Evolutionary conservation across 1,140 invertebrate species (phyloP).

Genomic region (Saxidomus purpurata): DNA sequence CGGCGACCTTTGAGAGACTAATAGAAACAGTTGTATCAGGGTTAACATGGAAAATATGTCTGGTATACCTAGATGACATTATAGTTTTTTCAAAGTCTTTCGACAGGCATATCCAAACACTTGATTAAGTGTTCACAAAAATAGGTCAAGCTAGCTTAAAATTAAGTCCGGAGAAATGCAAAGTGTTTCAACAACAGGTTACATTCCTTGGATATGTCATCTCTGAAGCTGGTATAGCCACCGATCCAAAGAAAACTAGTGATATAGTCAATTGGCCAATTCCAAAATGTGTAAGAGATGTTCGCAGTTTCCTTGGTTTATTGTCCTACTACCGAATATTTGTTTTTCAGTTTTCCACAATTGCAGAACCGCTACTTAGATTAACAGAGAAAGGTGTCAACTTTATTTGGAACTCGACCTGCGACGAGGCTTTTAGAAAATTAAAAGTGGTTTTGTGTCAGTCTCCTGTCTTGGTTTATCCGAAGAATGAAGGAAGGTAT

Average conservation of each 20-base stretch:
- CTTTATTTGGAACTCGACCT: neutral
- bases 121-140: constrained; percentile 44
- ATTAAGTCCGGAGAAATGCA: constrained; percentile 10
- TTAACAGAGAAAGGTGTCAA: neutral
- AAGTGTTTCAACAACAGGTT: constrained; percentile 22
- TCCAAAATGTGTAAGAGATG: constrained; percentile 60
- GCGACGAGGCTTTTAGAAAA: neutral
- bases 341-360: neutral
- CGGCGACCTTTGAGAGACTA: constrained; percentile 73
- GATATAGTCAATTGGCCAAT: constrained; percentile 52
- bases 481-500: constrained; percentile 78
- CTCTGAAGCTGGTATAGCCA: constrained; percentile 42
- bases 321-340: constrained; percentile 40
- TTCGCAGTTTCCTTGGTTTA: constrained; percentile 60
- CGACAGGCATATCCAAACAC: neutral
- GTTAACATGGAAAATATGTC: constrained; percentile 46
- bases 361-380: constrained; percentile 8
- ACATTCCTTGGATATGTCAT: constrained; percentile 62
- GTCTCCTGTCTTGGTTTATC: constrained; percentile 72
- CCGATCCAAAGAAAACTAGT: constrained; percentile 63
- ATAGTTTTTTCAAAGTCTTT: constrained; percentile 51
- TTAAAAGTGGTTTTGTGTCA: constrained; percentile 73
- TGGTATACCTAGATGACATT: constrained; percentile 66
- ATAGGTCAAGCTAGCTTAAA: constrained; percentile 53
- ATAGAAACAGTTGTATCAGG: constrained; percentile 71